Base-by-base conservation (phyloP, 1,140 invertebrate species). In the Pentalonia nigronervosa region DNA sequence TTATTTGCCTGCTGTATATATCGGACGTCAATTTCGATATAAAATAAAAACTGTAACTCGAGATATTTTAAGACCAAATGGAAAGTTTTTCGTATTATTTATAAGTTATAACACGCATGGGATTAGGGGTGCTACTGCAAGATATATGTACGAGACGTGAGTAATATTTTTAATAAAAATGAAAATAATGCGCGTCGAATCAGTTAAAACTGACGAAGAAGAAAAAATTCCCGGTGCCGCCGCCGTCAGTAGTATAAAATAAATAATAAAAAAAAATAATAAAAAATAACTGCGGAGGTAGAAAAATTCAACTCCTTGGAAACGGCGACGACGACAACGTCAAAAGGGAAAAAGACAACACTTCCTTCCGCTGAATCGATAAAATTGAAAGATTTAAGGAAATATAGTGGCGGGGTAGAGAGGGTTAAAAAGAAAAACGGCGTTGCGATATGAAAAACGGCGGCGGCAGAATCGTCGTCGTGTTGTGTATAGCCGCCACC, bases 291-390 rank as follows among this genome's bases (percentile, higher is more conserved):
- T 9, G 21, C 2, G 14, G 36, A 21, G 25, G 48, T n/a, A 56
- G 48, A 93, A 84, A 86, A 53, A 86, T 92, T 11, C 41, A 48
- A 83, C 30, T 81, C 45, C 67, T 30, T 25, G 41, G 34, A 50
- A 81, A 91, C n/a, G 36, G 25, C 36, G 89, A 25, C 53, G 88
- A n/a, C 47, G 87, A 91, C 67, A 47, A 92, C 81, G 76, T 93
- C 91, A 93, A 86, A 93, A 86, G 36, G 34, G 91, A 93, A 93
- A 93, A 93, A 93, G 91, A 93, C 67, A 93, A 93, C 76, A 93
- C 81, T 93, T 93, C 76, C 91, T 93, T 84, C 91, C 91, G 76
- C 25, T 34, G 81, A 93, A 93, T 93, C 91, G 91, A 93, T 93
- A 93, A 93, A 93, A 93, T 93, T 93, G 91, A 93, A 93, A 93